phyloP scores from a whole-genome alignment of 2,888 invertebrate species.

The Drosophila testacea region DNA sequence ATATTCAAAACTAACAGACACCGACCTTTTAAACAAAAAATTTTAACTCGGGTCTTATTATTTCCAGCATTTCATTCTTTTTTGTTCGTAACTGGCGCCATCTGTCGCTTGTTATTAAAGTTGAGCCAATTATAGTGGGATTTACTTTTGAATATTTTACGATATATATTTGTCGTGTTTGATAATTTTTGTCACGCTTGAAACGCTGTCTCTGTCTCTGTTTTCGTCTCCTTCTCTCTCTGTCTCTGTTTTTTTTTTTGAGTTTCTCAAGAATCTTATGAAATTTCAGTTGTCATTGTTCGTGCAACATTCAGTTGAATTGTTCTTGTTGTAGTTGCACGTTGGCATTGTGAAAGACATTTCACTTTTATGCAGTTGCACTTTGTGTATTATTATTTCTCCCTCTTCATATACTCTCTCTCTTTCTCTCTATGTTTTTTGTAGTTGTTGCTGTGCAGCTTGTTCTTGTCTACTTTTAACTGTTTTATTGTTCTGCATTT shows the following conservation, averaged over 20 bases:
- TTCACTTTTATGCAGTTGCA: conserved; percentile 81
- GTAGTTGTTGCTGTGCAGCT: conserved; percentile 57
- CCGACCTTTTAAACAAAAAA: too few relatives aligned
- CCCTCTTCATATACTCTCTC: conserved; percentile 15
- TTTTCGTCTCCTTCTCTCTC: neutral
- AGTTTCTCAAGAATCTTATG: conserved; percentile 55
- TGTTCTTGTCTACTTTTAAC: conserved; percentile 81
- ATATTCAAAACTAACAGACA: too few relatives aligned
- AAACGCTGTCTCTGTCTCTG: conserved; percentile 27
- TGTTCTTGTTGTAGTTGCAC: conserved; percentile 48
- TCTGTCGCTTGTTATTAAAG: conserved; percentile 15
- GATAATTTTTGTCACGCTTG: conserved; percentile 57
- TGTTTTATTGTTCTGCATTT: conserved; percentile 76
- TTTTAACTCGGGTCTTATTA: neutral
- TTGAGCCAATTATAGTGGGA: conserved; percentile 35
- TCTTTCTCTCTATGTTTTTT: conserved; percentile 4
- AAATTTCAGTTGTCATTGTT: conserved; percentile 65
- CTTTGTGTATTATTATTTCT: conserved; percentile 79
- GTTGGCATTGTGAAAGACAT: conserved; percentile 79
- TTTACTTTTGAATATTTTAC: conserved; percentile 15
- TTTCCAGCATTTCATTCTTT: neutral
- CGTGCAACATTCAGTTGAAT: conserved; percentile 49
- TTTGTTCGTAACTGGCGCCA: conserved; percentile 3
- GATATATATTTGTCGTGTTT: conserved; percentile 34
- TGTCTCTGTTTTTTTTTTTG: neutral